Evolutionary conservation across 2,113 vertebrate genomes (phyloP).

Genomic region (Plestiodon gilberti): DNA sequence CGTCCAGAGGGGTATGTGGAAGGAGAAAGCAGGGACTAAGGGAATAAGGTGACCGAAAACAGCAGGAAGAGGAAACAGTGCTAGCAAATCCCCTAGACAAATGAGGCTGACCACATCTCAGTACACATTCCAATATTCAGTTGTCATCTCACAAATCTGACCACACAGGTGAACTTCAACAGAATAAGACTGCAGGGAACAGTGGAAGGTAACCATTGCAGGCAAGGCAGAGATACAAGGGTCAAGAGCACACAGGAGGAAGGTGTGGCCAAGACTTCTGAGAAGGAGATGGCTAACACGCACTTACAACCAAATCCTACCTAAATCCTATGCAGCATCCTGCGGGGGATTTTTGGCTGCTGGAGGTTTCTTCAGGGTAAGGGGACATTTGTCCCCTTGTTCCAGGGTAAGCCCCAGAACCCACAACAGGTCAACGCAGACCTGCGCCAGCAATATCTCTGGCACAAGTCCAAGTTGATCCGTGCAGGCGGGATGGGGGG

Average conservation of each 20-base stretch:
- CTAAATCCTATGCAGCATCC: too few species aligned
- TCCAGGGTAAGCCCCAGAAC: too few species aligned
- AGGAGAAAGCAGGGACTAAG: background rate
- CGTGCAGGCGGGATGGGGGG: too few species aligned
- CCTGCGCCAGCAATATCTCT: too few species aligned
- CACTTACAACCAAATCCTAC: too few species aligned
- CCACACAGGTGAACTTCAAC: background rate
- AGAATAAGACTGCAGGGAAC: background rate
- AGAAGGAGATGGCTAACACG: background rate
- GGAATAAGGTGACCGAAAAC: background rate
- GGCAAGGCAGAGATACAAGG: background rate
- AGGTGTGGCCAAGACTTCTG: background rate
- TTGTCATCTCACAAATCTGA: background rate
- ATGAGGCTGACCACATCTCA: background rate
- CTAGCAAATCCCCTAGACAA: background rate
- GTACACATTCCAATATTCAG: background rate
- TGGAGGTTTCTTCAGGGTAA: too few species aligned
- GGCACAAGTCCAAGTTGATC: too few species aligned
- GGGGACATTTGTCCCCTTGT: too few species aligned
- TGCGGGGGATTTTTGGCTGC: too few species aligned
- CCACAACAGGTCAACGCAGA: too few species aligned
- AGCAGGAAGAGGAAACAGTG: background rate
- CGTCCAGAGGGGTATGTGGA: background rate
- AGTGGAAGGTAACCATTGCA: background rate
- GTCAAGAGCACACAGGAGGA: background rate